Evolutionary conservation across 2,797 vertebrate genomes (phyloP).

Genomic region (Coracias cyanogaster): DNA sequence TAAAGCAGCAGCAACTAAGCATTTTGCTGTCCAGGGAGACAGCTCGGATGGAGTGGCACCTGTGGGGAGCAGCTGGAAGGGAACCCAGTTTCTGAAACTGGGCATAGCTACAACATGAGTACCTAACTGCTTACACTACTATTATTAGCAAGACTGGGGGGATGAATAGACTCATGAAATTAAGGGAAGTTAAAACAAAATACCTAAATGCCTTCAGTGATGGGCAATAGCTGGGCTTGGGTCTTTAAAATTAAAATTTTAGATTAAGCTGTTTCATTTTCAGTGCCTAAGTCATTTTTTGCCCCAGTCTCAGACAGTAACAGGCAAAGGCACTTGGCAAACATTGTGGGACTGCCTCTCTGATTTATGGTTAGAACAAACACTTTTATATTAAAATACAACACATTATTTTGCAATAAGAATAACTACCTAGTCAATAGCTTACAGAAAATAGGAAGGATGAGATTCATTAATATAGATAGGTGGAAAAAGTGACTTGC

Average conservation of each 20-base stretch:
- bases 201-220: neutral
- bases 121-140: neutral
- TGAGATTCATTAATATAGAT: neutral
- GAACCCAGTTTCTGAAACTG: neutral
- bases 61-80: neutral
- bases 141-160: neutral
- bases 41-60: neutral
- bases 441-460: neutral
- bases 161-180: neutral
- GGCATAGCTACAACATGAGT: rapidly evolving
- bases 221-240: neutral
- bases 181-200: neutral
- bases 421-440: slow-evolving; percentile 23
- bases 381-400: neutral
- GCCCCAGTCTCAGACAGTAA: neutral
- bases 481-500: neutral
- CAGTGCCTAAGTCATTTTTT: neutral
- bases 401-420: neutral
- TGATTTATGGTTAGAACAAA: slow-evolving; percentile 12
- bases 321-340: neutral
- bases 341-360: neutral
- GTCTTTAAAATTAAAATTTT: neutral
- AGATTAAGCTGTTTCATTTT: neutral
- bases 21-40: neutral
- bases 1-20: neutral